Conservation (phyloP, 2,797 vertebrate species). For the Scomberomorus guttatus region DNA sequence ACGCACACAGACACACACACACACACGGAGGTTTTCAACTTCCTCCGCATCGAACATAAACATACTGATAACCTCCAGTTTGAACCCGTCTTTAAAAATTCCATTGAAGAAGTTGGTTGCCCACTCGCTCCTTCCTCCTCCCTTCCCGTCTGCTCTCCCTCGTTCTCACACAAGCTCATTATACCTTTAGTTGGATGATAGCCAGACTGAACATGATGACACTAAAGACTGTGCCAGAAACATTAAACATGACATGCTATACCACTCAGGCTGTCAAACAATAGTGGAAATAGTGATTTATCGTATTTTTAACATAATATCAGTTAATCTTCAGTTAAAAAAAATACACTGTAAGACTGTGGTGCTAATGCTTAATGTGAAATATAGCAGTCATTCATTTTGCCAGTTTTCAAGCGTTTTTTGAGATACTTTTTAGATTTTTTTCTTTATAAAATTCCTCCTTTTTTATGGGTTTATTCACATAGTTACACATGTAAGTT, state of each 20-base stretch:
- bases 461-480: no score
- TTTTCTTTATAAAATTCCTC: not conserved
- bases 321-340: not conserved
- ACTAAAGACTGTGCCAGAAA: constrained; percentile 66
- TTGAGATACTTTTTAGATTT: not conserved
- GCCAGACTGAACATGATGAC: constrained; percentile 74
- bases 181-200: constrained; percentile 69
- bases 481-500: not conserved
- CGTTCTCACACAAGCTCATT: constrained; percentile 67
- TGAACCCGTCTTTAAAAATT: constrained; percentile 78
- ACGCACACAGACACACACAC: constrained; percentile 51
- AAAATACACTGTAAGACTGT: not conserved
- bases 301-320: constrained; percentile 21
- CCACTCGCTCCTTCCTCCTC: constrained; percentile 24
- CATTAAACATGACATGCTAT: constrained; percentile 63
- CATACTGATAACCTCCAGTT: constrained; percentile 80
- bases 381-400: not conserved
- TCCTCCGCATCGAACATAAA: constrained; percentile 74
- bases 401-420: not conserved
- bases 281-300: constrained; percentile 40
- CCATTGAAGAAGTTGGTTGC: constrained; percentile 68
- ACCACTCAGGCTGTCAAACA: constrained; percentile 56
- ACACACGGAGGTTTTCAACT: constrained; percentile 46
- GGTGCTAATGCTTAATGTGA: not conserved
- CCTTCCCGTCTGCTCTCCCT: constrained; percentile 7